These are phyloP conservation scores for Chrysolina oricalcia DNA, from an alignment of 2,888 invertebrate genomes.

Conservation along the genomic window DNA sequence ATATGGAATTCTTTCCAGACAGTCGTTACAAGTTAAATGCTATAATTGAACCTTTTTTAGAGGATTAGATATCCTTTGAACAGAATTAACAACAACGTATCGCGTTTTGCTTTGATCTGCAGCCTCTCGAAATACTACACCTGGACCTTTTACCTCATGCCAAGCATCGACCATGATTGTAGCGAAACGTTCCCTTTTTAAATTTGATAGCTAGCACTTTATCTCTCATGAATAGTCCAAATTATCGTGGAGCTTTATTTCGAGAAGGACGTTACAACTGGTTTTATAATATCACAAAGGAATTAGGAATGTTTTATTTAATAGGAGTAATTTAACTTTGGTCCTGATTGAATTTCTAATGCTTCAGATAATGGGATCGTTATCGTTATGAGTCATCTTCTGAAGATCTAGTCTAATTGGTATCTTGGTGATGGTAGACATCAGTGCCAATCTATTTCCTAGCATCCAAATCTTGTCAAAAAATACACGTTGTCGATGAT, in stretches of 20 bases:
- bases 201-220: conserved; percentile 1
- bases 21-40: no score
- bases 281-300: not conserved
- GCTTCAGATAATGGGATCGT: no score
- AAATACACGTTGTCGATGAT: no score
- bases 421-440: no score
- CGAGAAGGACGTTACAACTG: not conserved
- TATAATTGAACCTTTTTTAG: no score
- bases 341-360: not conserved
- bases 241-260: not conserved
- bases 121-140: not conserved
- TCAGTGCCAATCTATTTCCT: no score
- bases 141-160: not conserved
- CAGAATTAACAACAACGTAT: not conserved
- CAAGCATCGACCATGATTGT: not conserved
- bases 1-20: no score
- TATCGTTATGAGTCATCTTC: no score
- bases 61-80: no score
- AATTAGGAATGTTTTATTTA: not conserved
- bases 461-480: no score
- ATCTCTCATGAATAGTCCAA: conserved; percentile 1
- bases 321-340: not conserved
- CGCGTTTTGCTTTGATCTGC: not conserved
- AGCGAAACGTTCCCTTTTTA: not conserved
- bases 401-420: no score